A percentile compares a stretch with the other conserved stretches of the same genome.
These are phyloP conservation scores for Oscheius sp. DNA, from an alignment of 1,140 invertebrate species.

Conservation along the genomic window DNA sequence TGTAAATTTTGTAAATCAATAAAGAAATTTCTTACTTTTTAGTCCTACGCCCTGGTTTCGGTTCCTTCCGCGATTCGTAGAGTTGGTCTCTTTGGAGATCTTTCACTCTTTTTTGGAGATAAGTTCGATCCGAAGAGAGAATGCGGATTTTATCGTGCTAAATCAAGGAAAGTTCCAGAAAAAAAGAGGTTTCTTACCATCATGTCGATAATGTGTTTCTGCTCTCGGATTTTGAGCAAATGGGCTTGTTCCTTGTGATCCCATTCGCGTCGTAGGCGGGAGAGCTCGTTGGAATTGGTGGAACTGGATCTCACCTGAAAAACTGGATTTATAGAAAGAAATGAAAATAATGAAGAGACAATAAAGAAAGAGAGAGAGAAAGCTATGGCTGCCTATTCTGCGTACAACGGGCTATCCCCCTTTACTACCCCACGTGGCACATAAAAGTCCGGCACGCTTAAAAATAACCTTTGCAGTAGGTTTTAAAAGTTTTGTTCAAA, in stretches of 20 bases:
- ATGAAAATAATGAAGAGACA: no score
- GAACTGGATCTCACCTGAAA: background rate
- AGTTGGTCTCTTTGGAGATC: background rate
- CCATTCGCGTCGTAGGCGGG: background rate
- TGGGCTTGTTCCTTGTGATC: background rate
- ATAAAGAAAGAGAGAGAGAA: no score
- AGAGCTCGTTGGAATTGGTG: background rate
- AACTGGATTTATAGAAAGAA: background rate
- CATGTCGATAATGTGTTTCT: background rate
- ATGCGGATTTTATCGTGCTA: background rate
- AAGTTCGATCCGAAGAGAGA: background rate
- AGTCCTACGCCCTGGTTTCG: background rate
- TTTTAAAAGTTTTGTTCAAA: no score
- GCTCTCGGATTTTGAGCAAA: background rate
- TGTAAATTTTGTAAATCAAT: background rate
- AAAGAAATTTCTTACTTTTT: background rate
- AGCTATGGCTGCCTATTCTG: no score
- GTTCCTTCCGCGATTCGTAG: background rate
- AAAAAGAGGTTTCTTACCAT: background rate
- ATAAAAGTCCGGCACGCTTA: no score
- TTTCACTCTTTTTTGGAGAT: background rate
- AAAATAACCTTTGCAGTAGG: no score
- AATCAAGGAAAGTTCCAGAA: background rate
- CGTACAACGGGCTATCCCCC: no score
- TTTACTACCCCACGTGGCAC: no score